Percentiles rank a stretch among this genome's conserved stretches.
These are phyloP conservation scores for Luscinia megarhynchos DNA, from an alignment of 2,797 vertebrate species.

Conservation along the genomic window DNA sequence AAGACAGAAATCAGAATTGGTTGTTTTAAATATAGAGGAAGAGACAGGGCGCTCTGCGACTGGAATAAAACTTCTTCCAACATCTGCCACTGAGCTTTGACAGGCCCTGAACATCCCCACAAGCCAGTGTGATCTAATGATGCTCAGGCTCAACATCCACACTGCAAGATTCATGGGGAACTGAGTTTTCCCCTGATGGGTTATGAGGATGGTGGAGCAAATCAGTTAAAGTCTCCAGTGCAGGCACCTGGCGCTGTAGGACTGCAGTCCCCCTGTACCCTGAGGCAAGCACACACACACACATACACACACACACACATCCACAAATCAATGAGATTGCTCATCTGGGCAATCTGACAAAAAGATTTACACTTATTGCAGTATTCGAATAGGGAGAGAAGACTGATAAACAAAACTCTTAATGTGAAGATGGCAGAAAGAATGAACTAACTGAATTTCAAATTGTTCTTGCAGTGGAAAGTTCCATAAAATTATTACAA, in stretches of 20 bases:
- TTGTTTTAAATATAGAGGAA: neutral
- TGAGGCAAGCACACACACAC: fast-evolving
- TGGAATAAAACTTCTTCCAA: neutral
- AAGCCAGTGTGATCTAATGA: neutral
- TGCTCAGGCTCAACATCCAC: neutral
- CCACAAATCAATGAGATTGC: neutral
- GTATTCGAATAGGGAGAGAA: neutral
- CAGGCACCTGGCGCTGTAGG: neutral
- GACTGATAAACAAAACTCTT: neutral
- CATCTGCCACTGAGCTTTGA: neutral
- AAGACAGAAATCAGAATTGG: neutral
- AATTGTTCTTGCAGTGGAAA: neutral
- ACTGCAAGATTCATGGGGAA: neutral
- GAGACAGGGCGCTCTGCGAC: fast-evolving
- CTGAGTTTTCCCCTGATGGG: fast-evolving
- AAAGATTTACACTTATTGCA: neutral
- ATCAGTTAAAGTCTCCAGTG: neutral
- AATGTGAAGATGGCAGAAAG: neutral
- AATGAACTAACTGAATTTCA: neutral
- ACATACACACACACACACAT: neutral
- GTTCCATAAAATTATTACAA: neutral
- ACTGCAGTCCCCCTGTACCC: neutral
- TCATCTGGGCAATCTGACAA: neutral
- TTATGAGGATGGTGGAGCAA: neutral
- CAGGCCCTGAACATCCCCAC: neutral